phyloP scores from a whole-genome alignment of 2,113 vertebrate species.

The Pleuronectes platessa region DNA sequence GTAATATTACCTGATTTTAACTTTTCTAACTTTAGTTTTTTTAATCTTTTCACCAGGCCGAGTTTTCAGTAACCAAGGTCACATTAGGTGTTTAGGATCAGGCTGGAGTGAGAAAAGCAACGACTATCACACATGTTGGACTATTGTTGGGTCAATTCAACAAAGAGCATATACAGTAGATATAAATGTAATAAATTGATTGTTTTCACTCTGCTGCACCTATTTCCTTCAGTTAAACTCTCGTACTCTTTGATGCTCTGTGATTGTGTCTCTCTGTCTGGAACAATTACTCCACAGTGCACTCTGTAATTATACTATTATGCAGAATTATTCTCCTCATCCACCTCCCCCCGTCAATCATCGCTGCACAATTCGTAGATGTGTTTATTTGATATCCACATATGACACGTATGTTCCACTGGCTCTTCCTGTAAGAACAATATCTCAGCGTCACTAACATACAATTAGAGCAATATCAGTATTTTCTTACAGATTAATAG shows the following conservation, averaged over 20 bases:
- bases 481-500: background rate
- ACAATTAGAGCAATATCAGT: background rate
- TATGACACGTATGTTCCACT: background rate
- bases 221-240: background rate
- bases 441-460: background rate
- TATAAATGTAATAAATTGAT: background rate
- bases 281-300: conserved; percentile 50
- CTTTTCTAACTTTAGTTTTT: too few species aligned
- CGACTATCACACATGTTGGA: background rate
- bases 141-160: background rate
- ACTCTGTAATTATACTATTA: conserved; percentile 50
- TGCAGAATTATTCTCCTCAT: conserved; percentile 45
- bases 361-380: background rate
- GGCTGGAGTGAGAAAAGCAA: background rate
- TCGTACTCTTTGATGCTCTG: background rate
- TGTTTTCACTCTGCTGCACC: background rate
- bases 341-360: conserved; percentile 26
- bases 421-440: background rate
- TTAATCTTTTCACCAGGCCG: too few species aligned
- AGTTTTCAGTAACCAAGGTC: background rate
- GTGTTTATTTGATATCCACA: too few species aligned
- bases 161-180: background rate
- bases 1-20: too few species aligned
- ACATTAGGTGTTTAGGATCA: background rate
- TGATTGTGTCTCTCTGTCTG: conserved; percentile 5